These are phyloP conservation scores for Apodemia hepburni DNA, from an alignment of 2,888 invertebrate genomes.

Conservation along the genomic window DNA sequence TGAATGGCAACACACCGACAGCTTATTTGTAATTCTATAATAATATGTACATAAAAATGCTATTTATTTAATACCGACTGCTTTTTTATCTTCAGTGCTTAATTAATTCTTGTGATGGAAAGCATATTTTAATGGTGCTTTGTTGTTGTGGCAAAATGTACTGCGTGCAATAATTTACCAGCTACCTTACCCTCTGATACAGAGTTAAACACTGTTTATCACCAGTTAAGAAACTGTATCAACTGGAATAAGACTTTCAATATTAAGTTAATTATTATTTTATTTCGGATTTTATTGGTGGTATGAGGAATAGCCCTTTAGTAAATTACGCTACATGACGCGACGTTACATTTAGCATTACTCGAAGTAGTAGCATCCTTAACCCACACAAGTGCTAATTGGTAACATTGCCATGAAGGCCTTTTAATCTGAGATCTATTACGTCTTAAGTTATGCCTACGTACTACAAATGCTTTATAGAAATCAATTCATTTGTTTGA, in stretches of 20 bases:
- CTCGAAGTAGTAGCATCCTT: not conserved
- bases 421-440: slow-evolving; percentile 3
- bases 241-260: too few relatives aligned
- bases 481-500: not conserved
- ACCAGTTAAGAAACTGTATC: too few relatives aligned
- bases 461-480: not conserved
- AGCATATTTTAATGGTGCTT: too few relatives aligned
- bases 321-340: not conserved
- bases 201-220: too few relatives aligned
- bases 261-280: too few relatives aligned
- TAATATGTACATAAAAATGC: not conserved
- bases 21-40: not conserved
- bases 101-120: too few relatives aligned
- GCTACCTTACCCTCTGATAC: too few relatives aligned
- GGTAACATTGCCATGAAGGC: slow-evolving; percentile 1
- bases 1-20: too few relatives aligned
- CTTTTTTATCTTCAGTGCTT: not conserved
- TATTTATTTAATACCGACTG: too few relatives aligned
- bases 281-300: too few relatives aligned
- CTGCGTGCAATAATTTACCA: too few relatives aligned
- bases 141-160: too few relatives aligned
- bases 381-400: slow-evolving; percentile 4
- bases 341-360: not conserved
- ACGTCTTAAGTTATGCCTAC: not conserved
- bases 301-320: not conserved